These are phyloP conservation scores for Agapornis roseicollis DNA, from an alignment of 2,113 vertebrate species.

Conservation along the genomic window DNA sequence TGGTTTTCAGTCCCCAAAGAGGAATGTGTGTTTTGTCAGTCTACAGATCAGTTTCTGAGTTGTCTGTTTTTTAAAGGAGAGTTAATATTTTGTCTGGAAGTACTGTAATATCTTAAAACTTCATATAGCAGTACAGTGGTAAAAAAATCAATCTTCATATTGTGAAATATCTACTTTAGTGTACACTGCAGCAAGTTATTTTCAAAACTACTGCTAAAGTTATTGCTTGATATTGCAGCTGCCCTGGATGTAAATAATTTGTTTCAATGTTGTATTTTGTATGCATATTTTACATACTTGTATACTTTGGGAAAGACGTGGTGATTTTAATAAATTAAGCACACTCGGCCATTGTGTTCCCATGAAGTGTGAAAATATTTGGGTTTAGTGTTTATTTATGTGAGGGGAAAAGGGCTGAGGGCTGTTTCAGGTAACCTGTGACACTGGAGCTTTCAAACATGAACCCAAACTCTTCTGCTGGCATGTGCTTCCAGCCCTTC, in stretches of 20 bases:
- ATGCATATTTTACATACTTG: constrained; percentile 54
- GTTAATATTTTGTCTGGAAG: constrained; percentile 50
- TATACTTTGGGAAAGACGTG: constrained; percentile 65
- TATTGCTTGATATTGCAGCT: constrained; percentile 45
- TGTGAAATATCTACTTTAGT: constrained; percentile 45
- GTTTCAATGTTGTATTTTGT: constrained; percentile 76
- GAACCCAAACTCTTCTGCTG: neutral
- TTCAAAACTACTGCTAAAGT: constrained; percentile 54
- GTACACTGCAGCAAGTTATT: constrained; percentile 54
- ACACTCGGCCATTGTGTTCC: constrained; percentile 51
- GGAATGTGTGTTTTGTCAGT: constrained; percentile 1
- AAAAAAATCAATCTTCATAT: neutral
- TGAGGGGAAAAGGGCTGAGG: neutral
- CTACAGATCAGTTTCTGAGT: neutral
- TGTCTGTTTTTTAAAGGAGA: constrained; percentile 18
- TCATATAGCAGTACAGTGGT: constrained; percentile 11
- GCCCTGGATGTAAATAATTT: constrained; percentile 70
- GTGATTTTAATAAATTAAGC: constrained; percentile 66
- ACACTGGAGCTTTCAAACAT: fast-evolving
- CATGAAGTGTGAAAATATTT: constrained; percentile 37
- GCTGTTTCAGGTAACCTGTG: neutral
- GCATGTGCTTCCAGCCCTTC: neutral
- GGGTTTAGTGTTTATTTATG: neutral
- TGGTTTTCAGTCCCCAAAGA: constrained; percentile 33
- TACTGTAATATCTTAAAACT: constrained; percentile 46